A percentile compares a stretch with the other conserved stretches of the same genome.
phyloP scores from a whole-genome alignment of 30 jellyfish, hydroid and myxozoan species.

The Hydractinia echinata region DNA sequence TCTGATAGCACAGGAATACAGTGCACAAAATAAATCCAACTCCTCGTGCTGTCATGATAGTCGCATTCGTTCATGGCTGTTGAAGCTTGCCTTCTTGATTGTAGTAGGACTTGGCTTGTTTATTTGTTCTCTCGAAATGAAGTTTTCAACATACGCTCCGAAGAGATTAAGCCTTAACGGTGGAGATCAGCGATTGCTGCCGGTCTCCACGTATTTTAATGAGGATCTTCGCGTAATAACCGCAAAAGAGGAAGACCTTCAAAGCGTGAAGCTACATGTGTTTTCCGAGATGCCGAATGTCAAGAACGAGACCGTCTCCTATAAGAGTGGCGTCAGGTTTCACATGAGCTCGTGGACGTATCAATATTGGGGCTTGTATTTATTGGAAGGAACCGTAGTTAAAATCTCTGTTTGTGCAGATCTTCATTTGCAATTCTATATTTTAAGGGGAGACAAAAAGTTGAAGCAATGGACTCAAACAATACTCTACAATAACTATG shows the following conservation, averaged over 20 bases:
- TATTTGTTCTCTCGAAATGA: background rate
- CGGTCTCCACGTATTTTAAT: constrained; percentile 34
- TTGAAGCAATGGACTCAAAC: constrained; percentile 62
- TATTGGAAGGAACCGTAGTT: constrained; percentile 58
- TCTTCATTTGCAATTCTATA: constrained; percentile 66
- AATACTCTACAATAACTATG: constrained; percentile 42
- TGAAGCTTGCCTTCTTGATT: constrained; percentile 1
- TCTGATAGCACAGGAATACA: background rate
- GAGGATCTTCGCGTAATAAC: background rate
- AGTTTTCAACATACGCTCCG: constrained; percentile 19
- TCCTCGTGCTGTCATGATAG: background rate
- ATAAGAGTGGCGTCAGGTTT: constrained; percentile 30
- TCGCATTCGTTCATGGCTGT: background rate
- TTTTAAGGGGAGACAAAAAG: constrained; percentile 52
- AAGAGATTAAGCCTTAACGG: background rate
- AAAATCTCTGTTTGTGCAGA: constrained; percentile 71
- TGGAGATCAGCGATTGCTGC: constrained; percentile 34
- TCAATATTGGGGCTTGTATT: constrained; percentile 62
- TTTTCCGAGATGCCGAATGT: constrained; percentile 21
- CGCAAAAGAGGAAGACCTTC: background rate
- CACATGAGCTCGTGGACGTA: constrained; percentile 81
- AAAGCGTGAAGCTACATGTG: constrained; percentile 1
- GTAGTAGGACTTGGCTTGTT: constrained; percentile 28
- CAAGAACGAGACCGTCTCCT: background rate
- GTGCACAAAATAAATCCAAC: background rate